phyloP scores from a whole-genome alignment of 2,113 vertebrate genomes.

The Geococcyx californianus region DNA sequence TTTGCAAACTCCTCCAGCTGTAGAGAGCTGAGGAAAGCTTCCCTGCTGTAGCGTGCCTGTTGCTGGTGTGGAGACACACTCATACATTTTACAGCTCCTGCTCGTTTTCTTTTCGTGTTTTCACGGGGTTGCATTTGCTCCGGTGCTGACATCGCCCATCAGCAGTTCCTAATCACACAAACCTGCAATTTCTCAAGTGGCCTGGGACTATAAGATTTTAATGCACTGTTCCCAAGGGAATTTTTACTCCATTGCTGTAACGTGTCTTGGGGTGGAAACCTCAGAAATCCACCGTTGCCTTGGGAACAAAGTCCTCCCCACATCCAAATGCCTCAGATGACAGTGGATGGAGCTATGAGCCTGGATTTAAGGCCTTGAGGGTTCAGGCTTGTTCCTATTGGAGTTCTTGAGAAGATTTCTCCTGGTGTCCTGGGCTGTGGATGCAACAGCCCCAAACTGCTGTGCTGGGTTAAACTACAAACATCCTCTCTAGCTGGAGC shows the following conservation, averaged over 20 bases:
- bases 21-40: not conserved
- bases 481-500: not conserved
- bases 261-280: not conserved
- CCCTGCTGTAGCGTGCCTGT: not conserved
- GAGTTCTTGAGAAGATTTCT: not conserved
- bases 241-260: not conserved
- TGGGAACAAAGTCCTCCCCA: not conserved
- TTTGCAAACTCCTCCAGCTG: not conserved
- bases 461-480: not conserved
- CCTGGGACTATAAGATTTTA: not conserved
- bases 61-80: not conserved
- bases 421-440: not conserved
- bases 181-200: not conserved
- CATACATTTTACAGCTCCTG: not conserved
- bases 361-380: not conserved
- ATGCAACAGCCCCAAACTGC: not conserved
- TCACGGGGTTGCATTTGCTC: not conserved
- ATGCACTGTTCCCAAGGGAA: not conserved
- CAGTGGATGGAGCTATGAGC: not conserved
- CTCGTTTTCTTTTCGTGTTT: not conserved
- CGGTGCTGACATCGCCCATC: not conserved
- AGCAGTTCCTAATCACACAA: not conserved
- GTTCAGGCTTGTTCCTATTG: not conserved
- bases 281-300: not conserved
- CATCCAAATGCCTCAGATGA: accelerated